These are phyloP conservation scores for Aphidius colemani DNA, from an alignment of 2,888 invertebrate species.

Conservation along the genomic window DNA sequence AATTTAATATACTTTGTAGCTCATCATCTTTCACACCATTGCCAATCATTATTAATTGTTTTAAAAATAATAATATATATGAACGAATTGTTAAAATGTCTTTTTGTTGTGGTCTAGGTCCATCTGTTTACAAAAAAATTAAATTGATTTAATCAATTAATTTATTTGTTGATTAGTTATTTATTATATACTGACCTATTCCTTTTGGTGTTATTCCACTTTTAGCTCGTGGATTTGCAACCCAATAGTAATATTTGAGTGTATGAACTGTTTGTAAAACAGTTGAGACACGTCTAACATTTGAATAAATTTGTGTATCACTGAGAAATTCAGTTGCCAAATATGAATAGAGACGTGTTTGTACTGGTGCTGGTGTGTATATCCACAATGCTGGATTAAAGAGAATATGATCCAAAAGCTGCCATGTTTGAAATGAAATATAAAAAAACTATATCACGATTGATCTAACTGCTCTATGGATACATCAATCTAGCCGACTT, in stretches of 20 bases:
- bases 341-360: conserved; percentile 94
- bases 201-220: conserved; percentile 96
- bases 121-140: conserved; percentile 68
- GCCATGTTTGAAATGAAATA: conserved; percentile 89
- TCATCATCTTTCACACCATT: conserved; percentile 99
- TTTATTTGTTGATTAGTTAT: background rate
- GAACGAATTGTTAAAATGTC: conserved; percentile 93
- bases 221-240: conserved; percentile 91
- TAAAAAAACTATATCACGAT: conserved; percentile 81
- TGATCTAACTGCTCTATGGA: conserved; percentile 59
- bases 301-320: conserved; percentile 96
- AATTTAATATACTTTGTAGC: conserved; percentile 96
- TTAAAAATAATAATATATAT: conserved; percentile 92
- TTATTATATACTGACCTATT: conserved; percentile 70
- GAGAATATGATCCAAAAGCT: conserved; percentile 97
- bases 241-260: conserved; percentile 99
- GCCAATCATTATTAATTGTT: conserved; percentile 95
- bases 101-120: conserved; percentile 90
- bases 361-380: conserved; percentile 94
- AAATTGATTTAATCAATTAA: background rate
- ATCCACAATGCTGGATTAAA: conserved; percentile 99
- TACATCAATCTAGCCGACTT: conserved; percentile 58
- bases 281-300: conserved; percentile 94
- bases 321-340: conserved; percentile 98
- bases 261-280: conserved; percentile 98